These are phyloP conservation scores for Helicolenus hilgendorfi DNA, from an alignment of 2,797 vertebrate species.

Conservation along the genomic window DNA sequence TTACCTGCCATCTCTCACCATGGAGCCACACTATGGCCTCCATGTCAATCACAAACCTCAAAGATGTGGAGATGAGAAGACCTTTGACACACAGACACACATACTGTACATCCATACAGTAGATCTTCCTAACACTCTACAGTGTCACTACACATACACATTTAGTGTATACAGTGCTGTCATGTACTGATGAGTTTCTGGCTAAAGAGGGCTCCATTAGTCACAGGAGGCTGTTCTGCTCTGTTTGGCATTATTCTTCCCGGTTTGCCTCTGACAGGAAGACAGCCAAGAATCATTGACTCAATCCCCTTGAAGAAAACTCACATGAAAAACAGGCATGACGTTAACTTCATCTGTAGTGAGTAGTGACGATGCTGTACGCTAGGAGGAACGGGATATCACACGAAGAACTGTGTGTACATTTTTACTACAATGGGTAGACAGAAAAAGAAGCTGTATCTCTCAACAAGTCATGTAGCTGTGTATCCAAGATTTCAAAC, in stretches of 20 bases:
- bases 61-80: conserved; percentile 34
- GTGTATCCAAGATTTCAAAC: neutral
- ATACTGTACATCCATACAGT: neutral
- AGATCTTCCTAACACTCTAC: conserved; percentile 19
- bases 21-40: conserved; percentile 43
- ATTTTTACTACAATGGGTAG: neutral
- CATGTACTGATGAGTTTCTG: conserved; percentile 51
- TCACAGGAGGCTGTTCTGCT: conserved; percentile 62
- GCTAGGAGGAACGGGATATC: neutral
- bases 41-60: conserved; percentile 61
- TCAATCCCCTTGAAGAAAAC: conserved; percentile 15
- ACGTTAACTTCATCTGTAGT: neutral
- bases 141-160: conserved; percentile 1
- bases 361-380: neutral
- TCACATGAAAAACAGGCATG: conserved; percentile 8
- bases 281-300: conserved; percentile 51
- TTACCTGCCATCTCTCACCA: conserved; percentile 68
- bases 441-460: neutral
- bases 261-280: conserved; percentile 55
- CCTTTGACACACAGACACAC: conserved; percentile 34
- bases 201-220: conserved; percentile 61
- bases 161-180: conserved; percentile 39
- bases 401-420: neutral
- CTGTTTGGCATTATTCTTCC: conserved; percentile 50
- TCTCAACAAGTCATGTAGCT: neutral